These are phyloP conservation scores for Alauda arvensis DNA, from an alignment of 2,797 vertebrate genomes.

Conservation along the genomic window DNA sequence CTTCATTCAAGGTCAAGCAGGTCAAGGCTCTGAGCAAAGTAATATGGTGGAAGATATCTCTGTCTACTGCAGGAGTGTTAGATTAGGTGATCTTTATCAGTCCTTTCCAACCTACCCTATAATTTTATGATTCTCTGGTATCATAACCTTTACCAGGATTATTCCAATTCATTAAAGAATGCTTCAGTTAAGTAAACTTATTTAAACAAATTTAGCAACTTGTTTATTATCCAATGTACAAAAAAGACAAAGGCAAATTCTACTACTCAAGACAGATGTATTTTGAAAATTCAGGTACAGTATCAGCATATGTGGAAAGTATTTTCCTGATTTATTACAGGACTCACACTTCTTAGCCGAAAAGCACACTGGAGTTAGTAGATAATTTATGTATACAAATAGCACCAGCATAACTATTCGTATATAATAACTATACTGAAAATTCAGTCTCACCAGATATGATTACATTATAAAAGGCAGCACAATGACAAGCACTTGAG, in stretches of 20 bases:
- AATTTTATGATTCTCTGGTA: neutral
- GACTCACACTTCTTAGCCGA: neutral
- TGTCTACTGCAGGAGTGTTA: neutral
- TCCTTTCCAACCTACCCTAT: neutral
- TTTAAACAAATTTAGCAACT: neutral
- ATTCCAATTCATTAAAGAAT: neutral
- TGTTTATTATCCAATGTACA: neutral
- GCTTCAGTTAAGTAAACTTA: neutral
- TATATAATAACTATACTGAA: neutral
- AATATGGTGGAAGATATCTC: neutral
- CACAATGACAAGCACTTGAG: neutral
- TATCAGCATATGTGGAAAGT: neutral
- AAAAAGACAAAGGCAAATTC: neutral
- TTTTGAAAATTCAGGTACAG: neutral
- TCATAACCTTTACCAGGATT: neutral
- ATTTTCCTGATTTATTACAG: neutral
- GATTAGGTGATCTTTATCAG: neutral
- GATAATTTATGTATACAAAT: neutral
- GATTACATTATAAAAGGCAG: neutral
- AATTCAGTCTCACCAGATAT: neutral
- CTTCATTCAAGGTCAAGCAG: neutral
- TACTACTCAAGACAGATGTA: neutral
- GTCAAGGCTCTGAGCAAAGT: neutral
- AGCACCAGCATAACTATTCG: neutral
- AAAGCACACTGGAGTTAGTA: neutral